A percentile compares a stretch with the other conserved stretches of the same genome.
Conservation (phyloP, 2,888 invertebrate genomes). For the Ecliptopera silaceata region DNA sequence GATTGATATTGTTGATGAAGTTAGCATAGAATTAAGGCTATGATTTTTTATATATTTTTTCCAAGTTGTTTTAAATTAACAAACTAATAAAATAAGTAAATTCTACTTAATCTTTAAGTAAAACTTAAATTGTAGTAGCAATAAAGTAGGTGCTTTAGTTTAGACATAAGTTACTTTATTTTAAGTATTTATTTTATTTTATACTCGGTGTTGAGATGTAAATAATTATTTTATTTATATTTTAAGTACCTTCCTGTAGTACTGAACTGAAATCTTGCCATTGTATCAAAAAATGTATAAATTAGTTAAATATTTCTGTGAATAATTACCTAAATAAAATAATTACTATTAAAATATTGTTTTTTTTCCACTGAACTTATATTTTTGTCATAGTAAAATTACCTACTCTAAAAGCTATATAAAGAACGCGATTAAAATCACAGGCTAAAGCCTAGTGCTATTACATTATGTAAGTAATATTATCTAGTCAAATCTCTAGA, state of each 20-base stretch:
- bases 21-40: conserved; percentile 39
- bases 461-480: too few species aligned
- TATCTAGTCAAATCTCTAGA: too few species aligned
- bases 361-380: too few species aligned
- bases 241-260: background rate
- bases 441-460: too few species aligned
- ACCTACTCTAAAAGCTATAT: too few species aligned
- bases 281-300: conserved; percentile 23
- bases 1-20: conserved; percentile 38
- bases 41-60: conserved; percentile 34
- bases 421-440: too few species aligned
- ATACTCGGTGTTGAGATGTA: background rate
- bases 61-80: background rate
- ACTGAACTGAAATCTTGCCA: conserved; percentile 35
- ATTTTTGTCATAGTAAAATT: too few species aligned
- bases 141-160: background rate
- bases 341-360: background rate
- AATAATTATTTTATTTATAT: conserved; percentile 1
- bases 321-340: too few species aligned
- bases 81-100: background rate
- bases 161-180: background rate
- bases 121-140: background rate
- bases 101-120: background rate
- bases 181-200: background rate
- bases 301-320: too few species aligned